A percentile compares a stretch with the other conserved stretches of the same genome.
Conservation (phyloP, 2,888 invertebrate species). For the Willowsia nigromaculata region DNA sequence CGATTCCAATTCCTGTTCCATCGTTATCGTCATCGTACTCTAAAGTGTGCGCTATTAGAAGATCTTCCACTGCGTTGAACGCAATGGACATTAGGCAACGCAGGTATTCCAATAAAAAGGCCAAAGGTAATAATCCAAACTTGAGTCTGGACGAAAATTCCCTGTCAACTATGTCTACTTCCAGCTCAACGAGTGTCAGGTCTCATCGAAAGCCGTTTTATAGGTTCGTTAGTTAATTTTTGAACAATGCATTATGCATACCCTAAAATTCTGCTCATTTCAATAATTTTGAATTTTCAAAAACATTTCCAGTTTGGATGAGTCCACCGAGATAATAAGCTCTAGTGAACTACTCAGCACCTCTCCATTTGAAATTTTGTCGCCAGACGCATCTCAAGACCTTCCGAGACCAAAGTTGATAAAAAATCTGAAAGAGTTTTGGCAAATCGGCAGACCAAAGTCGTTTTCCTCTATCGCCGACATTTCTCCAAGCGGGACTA, state of each 20-base stretch:
- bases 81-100: conserved; percentile 74
- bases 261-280: neutral
- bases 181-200: conserved; percentile 62
- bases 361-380: conserved; percentile 78
- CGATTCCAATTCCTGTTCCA: conserved; percentile 78
- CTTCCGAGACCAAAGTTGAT: conserved; percentile 75
- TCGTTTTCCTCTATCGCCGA: conserved; percentile 57
- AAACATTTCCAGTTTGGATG: conserved; percentile 75
- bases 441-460: conserved; percentile 72
- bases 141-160: conserved; percentile 78
- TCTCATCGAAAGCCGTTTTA: conserved; percentile 77
- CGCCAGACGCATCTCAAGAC: conserved; percentile 51
- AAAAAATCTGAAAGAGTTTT: conserved; percentile 78
- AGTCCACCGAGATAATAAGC: conserved; percentile 76
- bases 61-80: conserved; percentile 80
- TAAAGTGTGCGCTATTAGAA: conserved; percentile 90
- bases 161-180: conserved; percentile 74
- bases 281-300: no score
- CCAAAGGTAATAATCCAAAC: conserved; percentile 72
- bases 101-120: conserved; percentile 73
- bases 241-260: neutral
- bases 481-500: conserved; percentile 31
- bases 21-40: conserved; percentile 84
- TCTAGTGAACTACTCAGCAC: conserved; percentile 74
- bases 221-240: conserved; percentile 65